phyloP scores from a whole-genome alignment of 1,140 invertebrate species.

The Metaphire vulgaris region DNA sequence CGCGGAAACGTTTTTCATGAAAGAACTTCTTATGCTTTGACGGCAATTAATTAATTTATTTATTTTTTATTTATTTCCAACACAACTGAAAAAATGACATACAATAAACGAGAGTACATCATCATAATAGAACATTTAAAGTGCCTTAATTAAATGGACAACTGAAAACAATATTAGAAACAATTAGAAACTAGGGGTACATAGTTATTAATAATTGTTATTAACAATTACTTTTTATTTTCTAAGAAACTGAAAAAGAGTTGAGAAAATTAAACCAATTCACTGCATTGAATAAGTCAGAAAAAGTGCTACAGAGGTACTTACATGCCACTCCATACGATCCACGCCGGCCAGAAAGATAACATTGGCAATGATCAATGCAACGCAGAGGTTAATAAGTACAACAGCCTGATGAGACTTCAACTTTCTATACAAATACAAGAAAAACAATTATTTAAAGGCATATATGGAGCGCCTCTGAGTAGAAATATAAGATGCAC shows the following conservation, averaged over 20 bases:
- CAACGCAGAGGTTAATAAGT: conserved; percentile 34
- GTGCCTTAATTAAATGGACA: not conserved
- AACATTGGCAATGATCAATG: conserved; percentile 32
- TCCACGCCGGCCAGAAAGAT: conserved; percentile 34
- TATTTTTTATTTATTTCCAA: not conserved
- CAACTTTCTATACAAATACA: conserved; percentile 26
- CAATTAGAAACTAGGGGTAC: not conserved
- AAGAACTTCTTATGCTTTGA: not conserved
- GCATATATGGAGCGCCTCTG: too few relatives aligned
- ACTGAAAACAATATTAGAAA: not conserved
- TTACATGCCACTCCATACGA: conserved; percentile 32
- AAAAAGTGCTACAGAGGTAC: not conserved
- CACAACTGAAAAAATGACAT: too few relatives aligned
- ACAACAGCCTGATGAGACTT: conserved; percentile 33
- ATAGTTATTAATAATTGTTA: not conserved
- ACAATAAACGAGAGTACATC: too few relatives aligned
- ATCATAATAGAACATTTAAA: too few relatives aligned
- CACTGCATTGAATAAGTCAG: not conserved
- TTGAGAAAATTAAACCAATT: not conserved
- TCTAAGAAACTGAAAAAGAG: not conserved
- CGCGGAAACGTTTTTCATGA: not conserved
- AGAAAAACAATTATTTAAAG: too few relatives aligned
- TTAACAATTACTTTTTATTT: not conserved
- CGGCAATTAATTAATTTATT: too few relatives aligned
- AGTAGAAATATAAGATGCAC: too few relatives aligned